Percentiles rank a stretch among this genome's conserved stretches.
phyloP scores from a whole-genome alignment of 2,113 vertebrate genomes.

The Cynocephalus volans region DNA sequence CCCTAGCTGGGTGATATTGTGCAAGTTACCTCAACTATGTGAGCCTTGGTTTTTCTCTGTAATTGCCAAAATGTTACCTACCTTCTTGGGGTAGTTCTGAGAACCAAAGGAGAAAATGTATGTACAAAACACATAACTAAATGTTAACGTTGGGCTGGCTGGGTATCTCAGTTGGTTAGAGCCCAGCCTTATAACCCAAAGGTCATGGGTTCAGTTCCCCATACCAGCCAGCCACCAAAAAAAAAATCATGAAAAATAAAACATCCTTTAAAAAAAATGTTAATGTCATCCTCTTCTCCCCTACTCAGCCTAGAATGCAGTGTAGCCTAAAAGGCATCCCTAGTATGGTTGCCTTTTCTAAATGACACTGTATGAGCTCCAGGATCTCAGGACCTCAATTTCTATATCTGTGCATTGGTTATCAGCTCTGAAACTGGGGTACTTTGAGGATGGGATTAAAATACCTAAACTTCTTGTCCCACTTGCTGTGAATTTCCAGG shows the following conservation, averaged over 20 bases:
- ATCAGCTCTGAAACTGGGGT: not conserved
- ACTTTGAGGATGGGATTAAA: constrained; percentile 40
- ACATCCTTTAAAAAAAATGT: not conserved
- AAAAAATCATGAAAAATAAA: no score
- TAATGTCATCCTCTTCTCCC: not conserved
- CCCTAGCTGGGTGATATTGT: not conserved
- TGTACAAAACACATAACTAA: not conserved
- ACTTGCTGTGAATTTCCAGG: not conserved
- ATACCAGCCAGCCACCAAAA: no score
- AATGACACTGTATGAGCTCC: not conserved
- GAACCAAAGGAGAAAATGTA: not conserved
- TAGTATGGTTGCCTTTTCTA: constrained; percentile 2
- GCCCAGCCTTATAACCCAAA: no score
- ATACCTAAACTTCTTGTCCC: not conserved
- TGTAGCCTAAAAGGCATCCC: not conserved
- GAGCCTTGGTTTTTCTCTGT: constrained; percentile 37
- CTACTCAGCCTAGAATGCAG: not conserved
- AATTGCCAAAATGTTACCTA: not conserved
- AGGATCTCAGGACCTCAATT: constrained; percentile 4
- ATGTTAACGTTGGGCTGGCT: not conserved
- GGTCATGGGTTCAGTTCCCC: no score
- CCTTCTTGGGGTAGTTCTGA: not conserved
- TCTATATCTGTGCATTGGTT: not conserved
- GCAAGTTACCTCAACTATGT: constrained; percentile 14
- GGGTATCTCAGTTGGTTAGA: no score